phyloP scores from a whole-genome alignment of 2,888 invertebrate genomes.

The Parasteatoda lunata region DNA sequence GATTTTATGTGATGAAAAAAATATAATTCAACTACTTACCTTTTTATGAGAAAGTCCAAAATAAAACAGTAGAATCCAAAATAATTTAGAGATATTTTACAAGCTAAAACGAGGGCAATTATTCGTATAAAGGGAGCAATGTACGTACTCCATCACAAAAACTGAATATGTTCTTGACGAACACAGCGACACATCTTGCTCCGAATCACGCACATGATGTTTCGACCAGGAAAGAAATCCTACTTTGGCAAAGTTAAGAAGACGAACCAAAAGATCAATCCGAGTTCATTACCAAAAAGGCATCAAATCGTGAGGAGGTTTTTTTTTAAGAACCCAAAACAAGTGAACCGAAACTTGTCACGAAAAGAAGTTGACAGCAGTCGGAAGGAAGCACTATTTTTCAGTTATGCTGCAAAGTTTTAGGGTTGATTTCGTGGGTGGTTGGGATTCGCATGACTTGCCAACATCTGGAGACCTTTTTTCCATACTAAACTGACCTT shows the following conservation, averaged over 20 bases:
- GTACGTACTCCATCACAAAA: not conserved
- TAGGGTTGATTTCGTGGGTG: constrained; percentile 45
- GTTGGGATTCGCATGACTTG: constrained; percentile 59
- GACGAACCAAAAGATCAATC: constrained; percentile 24
- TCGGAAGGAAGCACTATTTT: constrained; percentile 29
- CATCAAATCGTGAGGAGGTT: constrained; percentile 46
- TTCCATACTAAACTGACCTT: no score
- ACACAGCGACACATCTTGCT: not conserved
- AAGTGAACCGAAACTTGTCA: constrained; percentile 61
- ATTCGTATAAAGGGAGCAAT: no score
- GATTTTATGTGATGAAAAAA: no score
- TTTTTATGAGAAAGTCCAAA: no score
- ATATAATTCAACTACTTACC: no score
- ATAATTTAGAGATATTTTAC: no score
- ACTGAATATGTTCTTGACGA: not conserved
- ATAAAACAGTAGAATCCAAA: no score
- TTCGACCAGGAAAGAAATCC: constrained; percentile 16
- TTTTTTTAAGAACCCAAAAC: constrained; percentile 13
- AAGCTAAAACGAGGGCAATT: no score
- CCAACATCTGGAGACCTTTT: not conserved
- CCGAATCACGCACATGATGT: constrained; percentile 9
- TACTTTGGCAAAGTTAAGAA: constrained; percentile 10
- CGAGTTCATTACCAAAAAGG: constrained; percentile 63
- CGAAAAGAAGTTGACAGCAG: constrained; percentile 20
- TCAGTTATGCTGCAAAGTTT: not conserved